Percentiles rank a stretch among this genome's conserved stretches.
These are phyloP conservation scores for Rhinella marina DNA, from an alignment of 2,797 vertebrate species.

Conservation along the genomic window DNA sequence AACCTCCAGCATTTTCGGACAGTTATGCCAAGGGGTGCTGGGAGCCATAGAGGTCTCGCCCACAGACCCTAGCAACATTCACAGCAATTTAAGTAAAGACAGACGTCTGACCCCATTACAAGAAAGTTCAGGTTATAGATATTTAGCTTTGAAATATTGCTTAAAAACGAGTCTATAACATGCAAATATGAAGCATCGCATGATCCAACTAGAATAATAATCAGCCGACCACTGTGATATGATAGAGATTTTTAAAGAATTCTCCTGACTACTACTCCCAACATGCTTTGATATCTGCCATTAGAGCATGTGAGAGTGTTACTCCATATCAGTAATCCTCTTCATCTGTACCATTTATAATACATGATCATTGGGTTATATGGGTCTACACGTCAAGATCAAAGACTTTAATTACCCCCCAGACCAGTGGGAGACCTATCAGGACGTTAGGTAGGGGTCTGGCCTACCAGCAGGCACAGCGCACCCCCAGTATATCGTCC, in stretches of 20 bases:
- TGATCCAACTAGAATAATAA: neutral
- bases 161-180: neutral
- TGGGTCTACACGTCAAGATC: neutral
- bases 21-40: neutral
- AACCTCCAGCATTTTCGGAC: neutral
- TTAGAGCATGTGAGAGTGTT: neutral
- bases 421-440: slow-evolving; percentile 3
- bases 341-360: neutral
- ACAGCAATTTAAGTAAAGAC: too few species aligned
- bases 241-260: neutral
- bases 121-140: neutral
- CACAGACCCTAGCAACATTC: neutral
- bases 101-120: neutral
- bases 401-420: neutral
- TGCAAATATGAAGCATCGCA: neutral
- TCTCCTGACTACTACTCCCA: neutral
- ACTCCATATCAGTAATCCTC: neutral
- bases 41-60: neutral
- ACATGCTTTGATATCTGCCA: neutral
- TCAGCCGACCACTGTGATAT: neutral
- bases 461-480: slow-evolving; percentile 35
- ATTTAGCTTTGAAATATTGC: neutral
- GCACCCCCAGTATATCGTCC: neutral
- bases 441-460: neutral
- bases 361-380: neutral